A percentile compares a stretch with the other conserved stretches of the same genome.
Conservation (phyloP, 2,888 invertebrate species). For the Phoenoteleia sp. region DNA sequence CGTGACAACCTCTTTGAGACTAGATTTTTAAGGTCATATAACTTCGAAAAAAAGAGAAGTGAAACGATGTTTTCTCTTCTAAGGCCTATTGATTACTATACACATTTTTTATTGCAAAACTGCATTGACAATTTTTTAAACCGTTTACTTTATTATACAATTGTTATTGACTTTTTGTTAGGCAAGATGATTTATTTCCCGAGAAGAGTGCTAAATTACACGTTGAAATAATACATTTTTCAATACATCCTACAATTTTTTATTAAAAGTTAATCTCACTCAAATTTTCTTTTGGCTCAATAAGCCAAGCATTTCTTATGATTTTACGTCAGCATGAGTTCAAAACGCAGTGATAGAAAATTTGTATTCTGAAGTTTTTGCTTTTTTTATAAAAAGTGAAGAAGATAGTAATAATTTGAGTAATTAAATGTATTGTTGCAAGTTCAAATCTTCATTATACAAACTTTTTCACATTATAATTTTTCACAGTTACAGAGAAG, state of each 20-base stretch:
- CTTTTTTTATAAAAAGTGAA: too few species aligned
- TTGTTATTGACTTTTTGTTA: neutral
- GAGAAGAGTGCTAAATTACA: neutral
- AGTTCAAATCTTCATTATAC: too few species aligned
- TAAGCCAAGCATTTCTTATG: neutral
- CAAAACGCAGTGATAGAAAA: too few species aligned
- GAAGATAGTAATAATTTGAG: too few species aligned
- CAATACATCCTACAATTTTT: neutral
- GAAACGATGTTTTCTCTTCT: slow-evolving; percentile 40
- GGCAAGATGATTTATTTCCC: neutral
- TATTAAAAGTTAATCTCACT: too few species aligned
- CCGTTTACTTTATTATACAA: slow-evolving; percentile 1
- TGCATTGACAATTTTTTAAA: neutral
- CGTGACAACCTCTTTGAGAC: slow-evolving; percentile 40
- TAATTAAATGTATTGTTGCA: too few species aligned
- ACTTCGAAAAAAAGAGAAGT: slow-evolving; percentile 37
- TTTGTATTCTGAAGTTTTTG: too few species aligned
- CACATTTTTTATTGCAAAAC: slow-evolving; percentile 24
- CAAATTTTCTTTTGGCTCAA: neutral
- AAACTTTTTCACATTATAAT: too few species aligned
- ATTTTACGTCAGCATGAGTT: neutral
- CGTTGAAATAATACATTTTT: neutral
- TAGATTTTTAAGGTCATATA: slow-evolving; percentile 41
- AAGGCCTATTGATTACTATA: neutral
- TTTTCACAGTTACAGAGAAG: too few species aligned